Evolutionary conservation across 2,113 vertebrate genomes (phyloP), one percentile per base, ranked within the genome.

Genomic region (Vombatus ursinus): DNA sequence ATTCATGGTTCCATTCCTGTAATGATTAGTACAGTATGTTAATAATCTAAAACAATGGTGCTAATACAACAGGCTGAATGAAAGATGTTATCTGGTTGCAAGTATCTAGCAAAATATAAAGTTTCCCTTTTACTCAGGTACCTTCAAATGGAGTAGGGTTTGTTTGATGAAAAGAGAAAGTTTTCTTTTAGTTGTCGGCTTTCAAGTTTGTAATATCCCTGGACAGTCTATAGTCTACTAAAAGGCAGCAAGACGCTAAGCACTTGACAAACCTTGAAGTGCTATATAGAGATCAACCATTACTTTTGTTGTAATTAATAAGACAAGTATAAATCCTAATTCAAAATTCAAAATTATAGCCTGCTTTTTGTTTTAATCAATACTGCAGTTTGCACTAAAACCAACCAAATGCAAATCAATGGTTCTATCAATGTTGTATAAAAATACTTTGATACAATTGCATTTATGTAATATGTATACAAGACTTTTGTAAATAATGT

Each of bases 391-490:
- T 99, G 99, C 99, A 99, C 99, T 99, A 99, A 98, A 98, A 98
- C 98, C 99, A 99, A 99, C 99, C 99, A 99, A 99, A 99, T 98
- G 98, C 98, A 99, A 98, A 98, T 98, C 99, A 98, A 99, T 99
- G 99, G 99, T 99, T 99, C 98, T 99, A 99, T 99, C 99, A 99
- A 99, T 99, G 99, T 98, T 99, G 99, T 99, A 99, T 99, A 99
- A 99, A 99, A 98, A 98, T 99, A 99, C 99, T 99, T 99, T 99
- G 98, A 99, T 99, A 99, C 98, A 98, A 99, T 99, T 99, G 98
- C 99, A 98, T 98, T 99, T 99, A 99, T 99, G 98, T 99, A 99
- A 99, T 99, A 98, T 99, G 99, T 99, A 99, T 99, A 99, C 99
- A 99, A 99, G 98, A 99, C 99, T 99, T 99, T 99, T 99, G 99